phyloP scores from a whole-genome alignment of 2,797 vertebrate genomes.

The Anas bernieri region DNA sequence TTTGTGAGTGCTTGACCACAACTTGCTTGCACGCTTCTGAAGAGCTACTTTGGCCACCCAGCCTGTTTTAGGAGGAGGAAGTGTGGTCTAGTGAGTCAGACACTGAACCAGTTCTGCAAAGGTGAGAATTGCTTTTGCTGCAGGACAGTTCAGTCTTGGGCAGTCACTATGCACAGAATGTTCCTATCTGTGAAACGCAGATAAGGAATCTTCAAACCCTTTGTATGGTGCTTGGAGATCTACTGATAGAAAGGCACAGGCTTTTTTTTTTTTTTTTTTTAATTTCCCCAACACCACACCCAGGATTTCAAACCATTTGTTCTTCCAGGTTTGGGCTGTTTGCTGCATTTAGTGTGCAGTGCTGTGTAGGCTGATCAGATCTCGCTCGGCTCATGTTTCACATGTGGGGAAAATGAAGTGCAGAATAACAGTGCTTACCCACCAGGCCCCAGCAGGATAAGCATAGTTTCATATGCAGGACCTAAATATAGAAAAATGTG shows the following conservation, averaged over 20 bases:
- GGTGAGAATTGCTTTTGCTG: background rate
- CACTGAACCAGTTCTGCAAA: background rate
- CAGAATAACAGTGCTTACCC: background rate
- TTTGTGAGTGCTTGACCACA: background rate
- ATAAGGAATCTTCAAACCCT: background rate
- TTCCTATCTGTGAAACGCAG: background rate
- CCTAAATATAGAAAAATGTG: background rate
- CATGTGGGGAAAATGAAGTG: background rate
- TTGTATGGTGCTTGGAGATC: background rate
- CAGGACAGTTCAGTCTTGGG: background rate
- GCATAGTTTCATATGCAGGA: background rate
- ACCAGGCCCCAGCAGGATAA: background rate
- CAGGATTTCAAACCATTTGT: background rate
- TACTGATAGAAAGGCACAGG: rapidly evolving
- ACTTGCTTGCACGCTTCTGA: background rate
- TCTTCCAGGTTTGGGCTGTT: background rate
- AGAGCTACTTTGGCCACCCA: background rate
- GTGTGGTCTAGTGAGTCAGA: background rate
- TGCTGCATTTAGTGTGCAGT: background rate
- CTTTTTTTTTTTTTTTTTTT: background rate
- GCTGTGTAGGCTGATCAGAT: no score
- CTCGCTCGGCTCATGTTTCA: background rate
- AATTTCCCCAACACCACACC: background rate
- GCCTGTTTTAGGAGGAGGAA: background rate
- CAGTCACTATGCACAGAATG: background rate